These are phyloP conservation scores for Prionchulus punctatus DNA, from an alignment of 2,888 invertebrate species.

Conservation along the genomic window DNA sequence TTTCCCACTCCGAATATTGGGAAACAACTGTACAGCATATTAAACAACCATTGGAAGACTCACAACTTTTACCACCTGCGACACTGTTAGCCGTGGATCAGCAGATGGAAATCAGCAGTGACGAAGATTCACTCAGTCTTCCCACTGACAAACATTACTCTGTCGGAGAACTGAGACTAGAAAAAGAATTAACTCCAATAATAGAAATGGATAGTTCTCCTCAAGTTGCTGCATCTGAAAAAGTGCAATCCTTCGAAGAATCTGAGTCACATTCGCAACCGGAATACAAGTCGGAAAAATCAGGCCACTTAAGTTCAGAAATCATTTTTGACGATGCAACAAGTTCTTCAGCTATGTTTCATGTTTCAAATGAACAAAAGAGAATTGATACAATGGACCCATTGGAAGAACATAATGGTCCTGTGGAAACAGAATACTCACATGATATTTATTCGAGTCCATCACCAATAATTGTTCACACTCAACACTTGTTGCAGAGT, in stretches of 20 bases:
- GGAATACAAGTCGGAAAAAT: neutral
- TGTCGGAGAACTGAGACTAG: neutral
- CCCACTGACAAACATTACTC: neutral
- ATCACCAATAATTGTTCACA: no score
- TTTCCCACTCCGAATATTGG: neutral
- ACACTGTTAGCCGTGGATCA: neutral
- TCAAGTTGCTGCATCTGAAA: neutral
- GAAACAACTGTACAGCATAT: constrained; percentile 2
- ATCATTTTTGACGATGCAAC: no score
- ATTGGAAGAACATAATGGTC: no score
- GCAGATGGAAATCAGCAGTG: neutral
- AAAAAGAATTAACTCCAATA: neutral
- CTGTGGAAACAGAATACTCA: no score
- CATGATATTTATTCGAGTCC: no score
- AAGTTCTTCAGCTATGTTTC: no score
- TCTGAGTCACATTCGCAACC: no score
- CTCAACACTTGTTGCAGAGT: constrained; percentile 6
- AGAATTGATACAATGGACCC: no score
- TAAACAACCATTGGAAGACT: neutral
- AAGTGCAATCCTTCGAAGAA: constrained; percentile 11
- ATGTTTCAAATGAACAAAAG: no score
- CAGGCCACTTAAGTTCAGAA: neutral
- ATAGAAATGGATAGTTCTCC: neutral
- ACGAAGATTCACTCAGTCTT: neutral
- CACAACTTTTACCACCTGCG: neutral